phyloP scores from a whole-genome alignment of 2,113 vertebrate species.

The Cyprinus carpio region DNA sequence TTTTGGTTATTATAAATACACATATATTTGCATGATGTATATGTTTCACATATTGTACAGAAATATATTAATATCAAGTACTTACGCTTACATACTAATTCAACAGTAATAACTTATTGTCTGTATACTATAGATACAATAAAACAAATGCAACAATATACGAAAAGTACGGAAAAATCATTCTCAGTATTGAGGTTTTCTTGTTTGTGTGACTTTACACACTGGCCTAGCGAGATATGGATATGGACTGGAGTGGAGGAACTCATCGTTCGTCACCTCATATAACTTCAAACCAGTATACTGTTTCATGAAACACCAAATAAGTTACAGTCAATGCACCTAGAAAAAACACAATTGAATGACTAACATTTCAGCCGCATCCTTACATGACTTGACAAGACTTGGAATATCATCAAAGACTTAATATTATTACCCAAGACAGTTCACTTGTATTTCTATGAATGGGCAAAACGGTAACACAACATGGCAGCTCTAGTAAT shows the following conservation, averaged over 20 bases:
- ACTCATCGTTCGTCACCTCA: background rate
- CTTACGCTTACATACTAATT: constrained; percentile 75
- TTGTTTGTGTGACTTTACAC: constrained; percentile 59
- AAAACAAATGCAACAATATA: constrained; percentile 65
- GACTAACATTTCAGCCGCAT: background rate
- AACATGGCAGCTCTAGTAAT: background rate
- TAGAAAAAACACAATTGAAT: background rate
- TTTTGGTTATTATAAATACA: constrained; percentile 73
- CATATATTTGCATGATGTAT: constrained; percentile 69
- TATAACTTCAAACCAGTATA: background rate
- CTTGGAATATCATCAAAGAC: background rate
- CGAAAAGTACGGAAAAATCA: constrained; percentile 55
- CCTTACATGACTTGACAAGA: background rate
- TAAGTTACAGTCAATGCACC: background rate
- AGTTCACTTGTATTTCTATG: background rate
- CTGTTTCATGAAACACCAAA: background rate
- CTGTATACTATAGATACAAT: constrained; percentile 65
- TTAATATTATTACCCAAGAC: background rate
- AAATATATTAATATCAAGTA: constrained; percentile 83
- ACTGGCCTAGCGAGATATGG: background rate
- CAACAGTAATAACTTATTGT: constrained; percentile 75
- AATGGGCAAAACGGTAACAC: background rate
- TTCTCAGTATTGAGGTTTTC: constrained; percentile 71
- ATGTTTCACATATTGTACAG: constrained; percentile 70
- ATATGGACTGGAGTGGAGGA: constrained; percentile 5